Base-by-base conservation (phyloP, 2,113 vertebrate genomes). In the Nyctereutes procyonoides region DNA sequence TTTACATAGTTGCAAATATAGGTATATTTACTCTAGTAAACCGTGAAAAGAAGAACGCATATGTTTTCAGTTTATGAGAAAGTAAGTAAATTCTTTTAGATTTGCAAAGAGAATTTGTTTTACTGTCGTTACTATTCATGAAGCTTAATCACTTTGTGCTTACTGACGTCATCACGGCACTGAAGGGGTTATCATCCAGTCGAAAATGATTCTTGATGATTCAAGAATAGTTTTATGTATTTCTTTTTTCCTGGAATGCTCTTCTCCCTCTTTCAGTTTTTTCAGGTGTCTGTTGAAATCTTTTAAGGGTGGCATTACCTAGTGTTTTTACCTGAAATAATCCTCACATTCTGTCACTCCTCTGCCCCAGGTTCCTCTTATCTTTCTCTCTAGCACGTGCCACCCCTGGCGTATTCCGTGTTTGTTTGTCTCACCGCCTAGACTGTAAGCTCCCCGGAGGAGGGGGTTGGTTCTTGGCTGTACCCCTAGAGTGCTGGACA, bases 41-140 rank as follows among this genome's bases (percentile, higher is more conserved):
- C n/a, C 58, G 76, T 90, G 38, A 97, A 69, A 43, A 79, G 16
- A 87, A 43, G 8, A 93, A 56, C 13, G 56, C 3, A 56, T 56
- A 48, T 67, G 5, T 76, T 88, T 96, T 93, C 19, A 67, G 22
- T 79, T 93, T 26, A 56, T 69, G 56, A 30, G 65, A 77, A 32
- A 90, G 38, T 69, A 26, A 60, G 38, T 69, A 26, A 60, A 35
- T 77, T 92, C 62, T 85, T 95, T 92, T 60, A 20, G 28, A 58
- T 88, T 82, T 55, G n/a, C 82, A 86, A 93, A 73, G 77, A 86
- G 8, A 91, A 65, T 77, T 69, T 71, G 67, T 92, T 98, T 56
- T 94, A 63, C 63, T 32, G 2, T 76, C 38, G 85, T 76, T 51
- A 74, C 8, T 88, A 32, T 94, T 88, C 4, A 86, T 79, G 30